These are phyloP conservation scores for Tetramorium simillimum DNA, from an alignment of 1,140 invertebrate genomes.

Conservation along the genomic window DNA sequence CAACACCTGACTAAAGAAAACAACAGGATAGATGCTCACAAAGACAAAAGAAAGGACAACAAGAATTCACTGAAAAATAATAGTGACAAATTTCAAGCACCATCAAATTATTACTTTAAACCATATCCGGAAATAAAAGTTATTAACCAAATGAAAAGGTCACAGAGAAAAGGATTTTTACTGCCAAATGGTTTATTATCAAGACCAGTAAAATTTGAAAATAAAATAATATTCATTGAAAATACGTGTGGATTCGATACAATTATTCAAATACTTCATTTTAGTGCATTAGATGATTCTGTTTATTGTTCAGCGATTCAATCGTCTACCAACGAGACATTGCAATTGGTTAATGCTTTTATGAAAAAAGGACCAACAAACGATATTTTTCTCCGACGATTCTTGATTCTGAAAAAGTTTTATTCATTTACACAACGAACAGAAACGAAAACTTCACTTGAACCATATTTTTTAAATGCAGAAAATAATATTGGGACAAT, in stretches of 20 bases:
- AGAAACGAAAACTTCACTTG: not conserved
- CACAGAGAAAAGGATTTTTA: conserved; percentile 1
- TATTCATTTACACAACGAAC: not conserved
- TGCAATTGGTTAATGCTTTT: conserved; percentile 1
- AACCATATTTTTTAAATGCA: conserved; percentile 6
- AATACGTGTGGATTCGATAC: not conserved
- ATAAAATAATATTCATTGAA: not conserved
- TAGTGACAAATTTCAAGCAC: not conserved
- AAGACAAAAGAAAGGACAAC: not conserved
- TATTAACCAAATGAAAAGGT: not conserved
- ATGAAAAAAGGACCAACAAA: conserved; percentile 16
- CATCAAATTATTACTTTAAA: conserved; percentile 2
- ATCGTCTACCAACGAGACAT: not conserved
- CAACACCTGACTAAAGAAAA: not conserved
- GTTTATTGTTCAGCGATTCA: not conserved
- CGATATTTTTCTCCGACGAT: not conserved
- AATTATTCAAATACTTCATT: not conserved
- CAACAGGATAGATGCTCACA: not conserved
- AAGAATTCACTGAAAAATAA: not conserved
- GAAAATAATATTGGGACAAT: not conserved
- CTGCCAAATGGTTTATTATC: not conserved
- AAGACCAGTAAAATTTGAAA: not conserved
- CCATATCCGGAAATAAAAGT: conserved; percentile 4
- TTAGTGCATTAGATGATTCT: not conserved
- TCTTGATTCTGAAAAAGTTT: not conserved